Conservation (phyloP, 1,140 invertebrate genomes). For the Paraescarpia echinospica region DNA sequence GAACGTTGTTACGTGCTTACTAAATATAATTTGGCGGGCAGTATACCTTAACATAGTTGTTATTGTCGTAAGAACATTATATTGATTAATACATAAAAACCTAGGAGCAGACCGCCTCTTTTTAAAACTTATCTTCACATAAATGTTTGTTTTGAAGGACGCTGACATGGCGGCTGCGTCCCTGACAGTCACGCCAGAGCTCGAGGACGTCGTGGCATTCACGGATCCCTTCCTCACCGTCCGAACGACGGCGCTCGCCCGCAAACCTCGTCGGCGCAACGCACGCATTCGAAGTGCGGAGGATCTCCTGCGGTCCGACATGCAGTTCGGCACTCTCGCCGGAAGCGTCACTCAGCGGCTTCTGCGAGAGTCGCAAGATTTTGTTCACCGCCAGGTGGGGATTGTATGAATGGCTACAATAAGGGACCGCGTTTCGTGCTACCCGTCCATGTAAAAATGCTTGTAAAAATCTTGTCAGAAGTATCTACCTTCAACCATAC, state of each 20-base stretch:
- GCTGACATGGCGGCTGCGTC: constrained; percentile 26
- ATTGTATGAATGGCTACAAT: background rate
- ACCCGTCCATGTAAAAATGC: too few species aligned
- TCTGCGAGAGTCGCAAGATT: constrained; percentile 23
- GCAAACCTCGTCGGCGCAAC: constrained; percentile 7
- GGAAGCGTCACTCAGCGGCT: constrained; percentile 17
- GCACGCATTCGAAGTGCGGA: constrained; percentile 14
- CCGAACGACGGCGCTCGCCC: constrained; percentile 22
- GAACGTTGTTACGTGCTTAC: too few species aligned
- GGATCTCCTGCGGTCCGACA: constrained; percentile 19
- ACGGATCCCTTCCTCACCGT: constrained; percentile 30
- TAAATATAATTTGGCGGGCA: too few species aligned
- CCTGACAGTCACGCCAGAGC: constrained; percentile 17
- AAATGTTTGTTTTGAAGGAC: constrained; percentile 10
- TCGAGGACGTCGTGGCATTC: constrained; percentile 24
- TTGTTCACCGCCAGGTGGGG: background rate
- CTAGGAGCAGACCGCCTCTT: too few species aligned
- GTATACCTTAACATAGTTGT: too few species aligned
- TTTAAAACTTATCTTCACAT: too few species aligned
- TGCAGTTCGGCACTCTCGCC: constrained; percentile 16
- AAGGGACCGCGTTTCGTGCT: too few species aligned
- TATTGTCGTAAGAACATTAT: too few species aligned
- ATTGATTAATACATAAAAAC: too few species aligned
- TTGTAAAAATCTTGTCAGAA: too few species aligned
- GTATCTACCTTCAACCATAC: too few species aligned